Conservation (phyloP, 2,113 vertebrate genomes). For the Emydocephalus ijimae region DNA sequence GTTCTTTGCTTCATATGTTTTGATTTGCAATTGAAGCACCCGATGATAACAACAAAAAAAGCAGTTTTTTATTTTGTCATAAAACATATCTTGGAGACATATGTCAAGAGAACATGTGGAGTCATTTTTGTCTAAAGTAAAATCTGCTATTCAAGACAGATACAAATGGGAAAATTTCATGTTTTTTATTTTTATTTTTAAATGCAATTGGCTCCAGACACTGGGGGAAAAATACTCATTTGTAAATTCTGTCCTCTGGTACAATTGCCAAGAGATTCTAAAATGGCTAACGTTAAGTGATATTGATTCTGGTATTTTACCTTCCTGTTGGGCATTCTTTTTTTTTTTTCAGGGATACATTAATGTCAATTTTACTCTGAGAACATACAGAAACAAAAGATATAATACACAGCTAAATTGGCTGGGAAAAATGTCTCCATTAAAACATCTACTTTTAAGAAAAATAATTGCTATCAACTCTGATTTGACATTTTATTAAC, state of each 20-base stretch:
- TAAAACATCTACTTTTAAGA: conserved; percentile 35
- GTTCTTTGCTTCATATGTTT: conserved; percentile 54
- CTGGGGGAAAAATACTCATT: conserved; percentile 34
- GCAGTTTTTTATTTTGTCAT: conserved; percentile 44
- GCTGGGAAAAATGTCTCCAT: neutral
- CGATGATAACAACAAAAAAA: conserved; percentile 27
- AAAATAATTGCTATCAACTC: conserved; percentile 32
- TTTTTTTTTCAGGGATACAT: conserved; percentile 22
- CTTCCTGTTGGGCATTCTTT: neutral
- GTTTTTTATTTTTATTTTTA: conserved; percentile 51
- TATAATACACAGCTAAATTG: conserved; percentile 2
- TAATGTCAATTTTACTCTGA: conserved; percentile 17
- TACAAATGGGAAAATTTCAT: conserved; percentile 50
- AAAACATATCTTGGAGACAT: conserved; percentile 59
- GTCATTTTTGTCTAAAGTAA: conserved; percentile 63
- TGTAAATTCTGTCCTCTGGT: conserved; percentile 29
- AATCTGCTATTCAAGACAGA: conserved; percentile 52
- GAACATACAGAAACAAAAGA: conserved; percentile 28
- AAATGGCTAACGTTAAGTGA: conserved; percentile 8
- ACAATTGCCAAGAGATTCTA: conserved; percentile 20
- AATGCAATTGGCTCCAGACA: conserved; percentile 46
- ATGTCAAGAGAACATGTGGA: conserved; percentile 49
- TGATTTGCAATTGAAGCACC: conserved; percentile 50
- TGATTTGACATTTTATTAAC: conserved; percentile 51
- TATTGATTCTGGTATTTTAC: conserved; percentile 23